Evolutionary conservation across 2,888 invertebrate genomes (phyloP).

Genomic region (Apodemia hepburni): DNA sequence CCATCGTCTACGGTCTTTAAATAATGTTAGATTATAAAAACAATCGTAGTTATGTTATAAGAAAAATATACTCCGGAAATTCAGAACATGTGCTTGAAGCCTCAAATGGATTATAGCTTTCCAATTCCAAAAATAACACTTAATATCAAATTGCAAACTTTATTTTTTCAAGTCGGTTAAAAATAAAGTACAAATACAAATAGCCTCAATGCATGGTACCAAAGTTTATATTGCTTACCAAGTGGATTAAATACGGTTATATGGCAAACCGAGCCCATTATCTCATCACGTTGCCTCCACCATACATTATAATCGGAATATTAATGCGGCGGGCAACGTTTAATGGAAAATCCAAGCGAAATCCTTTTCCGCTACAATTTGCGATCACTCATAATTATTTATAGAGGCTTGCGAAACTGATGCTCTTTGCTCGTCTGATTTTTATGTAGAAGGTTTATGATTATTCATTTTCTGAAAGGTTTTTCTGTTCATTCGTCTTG

Average conservation of each 20-base stretch:
- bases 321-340: conserved; percentile 26
- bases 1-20: too few relatives aligned
- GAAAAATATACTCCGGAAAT: too few relatives aligned
- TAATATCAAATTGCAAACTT: neutral
- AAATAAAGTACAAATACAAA: too few relatives aligned
- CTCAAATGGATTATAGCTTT: too few relatives aligned
- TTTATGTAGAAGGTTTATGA: neutral
- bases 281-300: conserved; percentile 11
- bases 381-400: neutral
- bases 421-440: neutral
- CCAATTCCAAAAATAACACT: too few relatives aligned
- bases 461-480: neutral
- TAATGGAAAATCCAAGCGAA: conserved; percentile 15
- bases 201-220: neutral
- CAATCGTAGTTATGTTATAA: too few relatives aligned
- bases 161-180: neutral
- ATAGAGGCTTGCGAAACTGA: neutral
- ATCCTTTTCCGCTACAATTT: conserved; percentile 10
- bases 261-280: conserved; percentile 16
- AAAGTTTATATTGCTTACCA: conserved; percentile 4
- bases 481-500: too few relatives aligned
- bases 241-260: conserved; percentile 15
- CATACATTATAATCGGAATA: conserved; percentile 28
- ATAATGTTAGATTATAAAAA: too few relatives aligned
- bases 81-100: too few relatives aligned